Evolutionary conservation across 1,140 invertebrate genomes (phyloP), one percentile per base, ranked within the genome.

Genomic region (Panulirus ornatus): DNA sequence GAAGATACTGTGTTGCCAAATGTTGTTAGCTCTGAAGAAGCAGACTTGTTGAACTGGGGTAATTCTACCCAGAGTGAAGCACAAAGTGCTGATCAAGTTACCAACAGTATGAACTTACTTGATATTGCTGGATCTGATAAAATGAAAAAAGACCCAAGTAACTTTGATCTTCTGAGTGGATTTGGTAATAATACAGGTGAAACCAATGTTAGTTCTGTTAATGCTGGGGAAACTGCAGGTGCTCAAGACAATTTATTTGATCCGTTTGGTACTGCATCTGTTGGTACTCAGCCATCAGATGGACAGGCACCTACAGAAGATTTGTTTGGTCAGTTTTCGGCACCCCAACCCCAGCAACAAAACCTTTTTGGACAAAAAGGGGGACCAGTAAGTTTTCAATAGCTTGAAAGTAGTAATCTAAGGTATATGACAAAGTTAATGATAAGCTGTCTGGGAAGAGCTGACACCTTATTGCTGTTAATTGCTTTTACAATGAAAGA

Each of bases 81-180:
- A 16, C 3, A 2, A 19, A 36, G 11, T 27, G 14, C 16, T 27
- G 34, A 70, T 36, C 51, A 30, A 30, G 38, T 84, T 1, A n/a
- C 86, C 5, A 38, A 30, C 8, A 58, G 54, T 38, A 63, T 71
- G 38, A 82, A 88, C 78, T 76, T 88, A 14, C 63, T 88, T 2
- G 86, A 88, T 30, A 88, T 93, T 76, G 90, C 93, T 11, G 58
- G 27, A 16, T n/a, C 44, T 81, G 91, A 66, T 84, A 90, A 82
- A 76, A 82, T 58, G 66, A 83, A 30, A 51, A 75, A 73, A 47
- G 82, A 47, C 54, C 75, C 73, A 16, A 93, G 93, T 85, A 95
- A 95, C 92, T 95, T 96, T 92, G 96, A 97, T 94, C 93, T 97
- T 75, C 94, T 97, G 30, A 95, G 95, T 51, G 95, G 94, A 38